Conservation (phyloP, 2,888 invertebrate genomes). For the Catocala nupta region DNA sequence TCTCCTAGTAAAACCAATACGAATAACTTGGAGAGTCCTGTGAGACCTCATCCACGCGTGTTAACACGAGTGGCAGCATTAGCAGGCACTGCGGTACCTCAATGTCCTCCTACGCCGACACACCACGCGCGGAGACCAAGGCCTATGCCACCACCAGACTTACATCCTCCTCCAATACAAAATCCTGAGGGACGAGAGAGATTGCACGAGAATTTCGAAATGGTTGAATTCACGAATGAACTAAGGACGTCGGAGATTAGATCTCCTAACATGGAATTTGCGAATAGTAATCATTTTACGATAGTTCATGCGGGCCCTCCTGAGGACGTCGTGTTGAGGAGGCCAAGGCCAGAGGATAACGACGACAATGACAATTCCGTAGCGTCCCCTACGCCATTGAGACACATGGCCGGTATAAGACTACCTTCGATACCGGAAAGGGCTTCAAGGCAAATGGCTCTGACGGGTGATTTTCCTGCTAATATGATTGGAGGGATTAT, state of each 20-base stretch:
- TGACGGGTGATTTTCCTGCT: slow-evolving; percentile 85
- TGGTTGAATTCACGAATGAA: slow-evolving; percentile 83
- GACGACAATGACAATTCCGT: slow-evolving; percentile 81
- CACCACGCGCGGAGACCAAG: slow-evolving; percentile 92
- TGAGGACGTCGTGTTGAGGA: slow-evolving; percentile 81
- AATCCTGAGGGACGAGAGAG: slow-evolving; percentile 61
- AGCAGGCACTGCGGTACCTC: slow-evolving; percentile 87
- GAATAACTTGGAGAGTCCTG: slow-evolving; percentile 72
- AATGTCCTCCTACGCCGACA: slow-evolving; percentile 95
- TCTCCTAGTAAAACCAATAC: slow-evolving; percentile 69
- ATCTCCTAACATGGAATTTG: slow-evolving; percentile 86
- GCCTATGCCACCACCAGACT: slow-evolving; percentile 86
- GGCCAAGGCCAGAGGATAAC: slow-evolving; percentile 78
- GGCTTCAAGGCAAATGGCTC: slow-evolving; percentile 86
- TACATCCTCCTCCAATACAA: slow-evolving; percentile 85
- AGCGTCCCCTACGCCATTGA: slow-evolving; percentile 88
- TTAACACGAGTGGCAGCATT: slow-evolving; percentile 87
- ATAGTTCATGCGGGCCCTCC: slow-evolving; percentile 84
- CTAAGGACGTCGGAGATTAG: slow-evolving; percentile 84
- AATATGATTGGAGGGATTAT: slow-evolving; percentile 87
- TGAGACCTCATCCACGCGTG: slow-evolving; percentile 89
- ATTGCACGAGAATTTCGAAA: slow-evolving; percentile 77
- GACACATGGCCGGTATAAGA: slow-evolving; percentile 91
- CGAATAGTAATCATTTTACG: slow-evolving; percentile 87
- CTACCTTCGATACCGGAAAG: slow-evolving; percentile 94